Conservation (phyloP, 2,888 invertebrate genomes). For the Argyra leucocephala region DNA sequence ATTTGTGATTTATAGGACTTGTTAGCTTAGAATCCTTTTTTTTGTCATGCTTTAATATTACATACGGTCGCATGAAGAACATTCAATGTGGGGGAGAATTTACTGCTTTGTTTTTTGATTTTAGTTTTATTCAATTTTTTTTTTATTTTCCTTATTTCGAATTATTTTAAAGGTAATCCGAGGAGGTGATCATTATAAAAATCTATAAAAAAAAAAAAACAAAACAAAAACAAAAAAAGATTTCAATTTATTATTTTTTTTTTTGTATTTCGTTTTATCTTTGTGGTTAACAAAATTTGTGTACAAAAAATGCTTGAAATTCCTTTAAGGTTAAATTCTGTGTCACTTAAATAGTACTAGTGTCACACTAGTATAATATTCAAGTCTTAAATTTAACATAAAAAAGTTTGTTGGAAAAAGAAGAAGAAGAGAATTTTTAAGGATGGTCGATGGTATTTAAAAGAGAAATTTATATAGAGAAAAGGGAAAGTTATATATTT, state of each 20-base stretch:
- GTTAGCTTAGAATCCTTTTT: background rate
- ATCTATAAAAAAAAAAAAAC: slow-evolving; percentile 15
- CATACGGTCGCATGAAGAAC: background rate
- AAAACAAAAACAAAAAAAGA: background rate
- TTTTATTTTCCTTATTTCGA: background rate
- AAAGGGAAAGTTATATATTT: too few species aligned
- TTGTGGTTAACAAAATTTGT: too few species aligned
- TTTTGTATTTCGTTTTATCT: background rate
- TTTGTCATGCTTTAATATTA: slow-evolving; percentile 7
- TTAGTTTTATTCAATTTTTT: background rate
- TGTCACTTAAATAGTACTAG: background rate
- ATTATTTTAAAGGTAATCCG: slow-evolving; percentile 9
- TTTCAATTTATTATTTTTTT: background rate
- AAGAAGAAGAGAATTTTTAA: too few species aligned
- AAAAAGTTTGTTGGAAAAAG: too few species aligned
- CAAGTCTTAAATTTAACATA: background rate
- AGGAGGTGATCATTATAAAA: slow-evolving; percentile 17
- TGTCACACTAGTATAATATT: background rate
- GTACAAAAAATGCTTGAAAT: background rate
- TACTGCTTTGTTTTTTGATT: too few species aligned
- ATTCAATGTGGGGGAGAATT: too few species aligned
- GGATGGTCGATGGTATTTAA: too few species aligned
- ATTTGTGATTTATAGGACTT: slow-evolving; percentile 3
- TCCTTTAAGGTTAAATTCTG: background rate
- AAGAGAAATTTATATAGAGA: too few species aligned